phyloP scores from a whole-genome alignment of 2,113 vertebrate species.

The Noturus placidus region DNA sequence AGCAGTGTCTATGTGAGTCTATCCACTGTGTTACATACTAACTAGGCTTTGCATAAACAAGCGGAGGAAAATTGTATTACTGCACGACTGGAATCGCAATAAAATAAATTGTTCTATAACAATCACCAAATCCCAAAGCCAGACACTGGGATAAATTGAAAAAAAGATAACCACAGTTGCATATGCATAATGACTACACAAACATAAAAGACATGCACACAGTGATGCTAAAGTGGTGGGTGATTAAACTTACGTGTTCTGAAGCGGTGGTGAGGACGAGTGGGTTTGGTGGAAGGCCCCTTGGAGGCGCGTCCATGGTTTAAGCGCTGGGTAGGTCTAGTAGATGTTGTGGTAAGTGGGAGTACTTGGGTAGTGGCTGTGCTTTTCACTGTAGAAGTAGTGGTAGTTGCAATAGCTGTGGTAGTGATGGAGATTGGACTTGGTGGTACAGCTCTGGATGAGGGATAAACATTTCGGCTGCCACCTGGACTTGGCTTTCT shows the following conservation, averaged over 20 bases:
- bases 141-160: not conserved
- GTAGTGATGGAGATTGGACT: constrained; percentile 37
- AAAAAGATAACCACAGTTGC: not conserved
- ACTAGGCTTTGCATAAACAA: constrained; percentile 34
- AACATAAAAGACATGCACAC: constrained; percentile 1
- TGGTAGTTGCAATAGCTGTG: constrained; percentile 36
- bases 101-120: not conserved
- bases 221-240: constrained; percentile 6
- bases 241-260: constrained; percentile 68
- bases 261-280: constrained; percentile 74
- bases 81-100: not conserved
- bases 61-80: not conserved
- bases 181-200: not conserved
- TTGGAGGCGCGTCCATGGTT: constrained; percentile 69
- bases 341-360: constrained; percentile 59
- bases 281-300: constrained; percentile 63
- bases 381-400: constrained; percentile 47
- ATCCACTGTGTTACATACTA: constrained; percentile 35
- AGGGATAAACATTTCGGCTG: constrained; percentile 63
- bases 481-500: constrained; percentile 59
- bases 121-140: not conserved
- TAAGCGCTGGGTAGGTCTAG: constrained; percentile 73
- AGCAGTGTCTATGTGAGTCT: constrained; percentile 35
- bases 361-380: constrained; percentile 58
- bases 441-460: constrained; percentile 63